Percentiles rank a stretch among this genome's conserved stretches.
These are phyloP conservation scores for Ischnura elegans DNA, from an alignment of 2,888 invertebrate genomes.

Conservation along the genomic window DNA sequence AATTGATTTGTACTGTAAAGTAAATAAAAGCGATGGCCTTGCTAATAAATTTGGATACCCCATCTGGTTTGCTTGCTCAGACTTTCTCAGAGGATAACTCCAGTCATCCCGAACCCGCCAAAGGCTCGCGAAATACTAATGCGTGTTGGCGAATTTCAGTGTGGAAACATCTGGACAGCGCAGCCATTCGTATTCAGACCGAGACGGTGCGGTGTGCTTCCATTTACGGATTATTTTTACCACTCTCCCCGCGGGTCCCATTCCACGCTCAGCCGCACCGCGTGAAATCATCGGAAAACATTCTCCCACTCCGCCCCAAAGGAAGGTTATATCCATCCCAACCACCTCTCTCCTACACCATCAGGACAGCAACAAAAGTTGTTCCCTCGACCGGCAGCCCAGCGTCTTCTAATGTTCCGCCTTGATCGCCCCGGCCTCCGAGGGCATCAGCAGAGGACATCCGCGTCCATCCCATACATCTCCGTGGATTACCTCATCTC, in stretches of 20 bases:
- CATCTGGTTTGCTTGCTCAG: neutral
- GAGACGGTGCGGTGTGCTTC: neutral
- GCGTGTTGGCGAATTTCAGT: neutral
- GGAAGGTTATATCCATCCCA: neutral
- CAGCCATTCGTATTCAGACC: neutral
- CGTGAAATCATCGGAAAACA: neutral
- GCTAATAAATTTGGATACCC: neutral
- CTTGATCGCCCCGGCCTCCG: constrained; percentile 47
- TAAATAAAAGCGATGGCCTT: too few relatives aligned
- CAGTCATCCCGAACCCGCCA: too few relatives aligned
- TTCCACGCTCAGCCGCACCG: neutral
- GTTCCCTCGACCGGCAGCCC: neutral
- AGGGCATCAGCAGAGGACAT: constrained; percentile 48
- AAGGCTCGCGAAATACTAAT: neutral
- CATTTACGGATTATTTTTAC: constrained; percentile 1
- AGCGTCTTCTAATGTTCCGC: constrained; percentile 56
- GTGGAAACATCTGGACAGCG: neutral
- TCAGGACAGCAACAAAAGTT: neutral
- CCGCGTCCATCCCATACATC: constrained; percentile 54
- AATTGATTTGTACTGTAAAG: too few relatives aligned
- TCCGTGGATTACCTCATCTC: constrained; percentile 59
- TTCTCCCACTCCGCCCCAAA: neutral
- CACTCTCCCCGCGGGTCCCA: neutral
- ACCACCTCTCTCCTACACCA: neutral
- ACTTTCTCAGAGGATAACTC: neutral